Evolutionary conservation across 2,113 vertebrate genomes (phyloP).

Genomic region (Notiomystis cincta): DNA sequence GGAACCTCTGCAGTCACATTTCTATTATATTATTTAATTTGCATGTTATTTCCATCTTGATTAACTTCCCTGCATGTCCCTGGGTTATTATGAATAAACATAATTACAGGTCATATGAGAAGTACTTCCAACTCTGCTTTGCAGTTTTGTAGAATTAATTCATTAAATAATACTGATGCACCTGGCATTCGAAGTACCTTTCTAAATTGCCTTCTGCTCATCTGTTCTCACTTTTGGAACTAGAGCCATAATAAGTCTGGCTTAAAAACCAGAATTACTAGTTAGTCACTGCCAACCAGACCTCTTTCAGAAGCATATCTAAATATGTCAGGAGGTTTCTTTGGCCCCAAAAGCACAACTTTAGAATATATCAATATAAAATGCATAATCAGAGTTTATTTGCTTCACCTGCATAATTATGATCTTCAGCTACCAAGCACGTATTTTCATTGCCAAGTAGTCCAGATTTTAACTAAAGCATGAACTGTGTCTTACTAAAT

Average conservation of each 20-base stretch:
- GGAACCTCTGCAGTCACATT: neutral
- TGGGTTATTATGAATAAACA: neutral
- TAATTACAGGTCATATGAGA: neutral
- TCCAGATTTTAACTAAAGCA: neutral
- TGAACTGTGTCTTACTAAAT: neutral
- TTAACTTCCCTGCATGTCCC: neutral
- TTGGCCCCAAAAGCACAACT: neutral
- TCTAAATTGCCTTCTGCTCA: neutral
- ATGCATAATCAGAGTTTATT: neutral
- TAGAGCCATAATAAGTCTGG: neutral
- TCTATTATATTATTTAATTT: neutral
- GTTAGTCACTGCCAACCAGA: neutral
- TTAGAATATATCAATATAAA: neutral
- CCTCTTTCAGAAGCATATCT: neutral
- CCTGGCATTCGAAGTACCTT: neutral
- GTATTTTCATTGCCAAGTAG: conserved; percentile 71
- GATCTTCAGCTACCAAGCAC: neutral
- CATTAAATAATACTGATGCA: neutral
- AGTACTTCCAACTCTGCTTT: neutral
- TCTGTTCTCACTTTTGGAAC: neutral
- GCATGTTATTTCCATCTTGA: neutral
- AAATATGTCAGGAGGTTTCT: neutral
- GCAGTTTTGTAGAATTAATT: neutral
- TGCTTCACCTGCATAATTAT: neutral
- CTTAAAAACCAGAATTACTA: neutral